Percentiles rank a stretch among this genome's conserved stretches.
phyloP scores from a whole-genome alignment of 2,797 vertebrate species.

The Anisognathus igniventris region DNA sequence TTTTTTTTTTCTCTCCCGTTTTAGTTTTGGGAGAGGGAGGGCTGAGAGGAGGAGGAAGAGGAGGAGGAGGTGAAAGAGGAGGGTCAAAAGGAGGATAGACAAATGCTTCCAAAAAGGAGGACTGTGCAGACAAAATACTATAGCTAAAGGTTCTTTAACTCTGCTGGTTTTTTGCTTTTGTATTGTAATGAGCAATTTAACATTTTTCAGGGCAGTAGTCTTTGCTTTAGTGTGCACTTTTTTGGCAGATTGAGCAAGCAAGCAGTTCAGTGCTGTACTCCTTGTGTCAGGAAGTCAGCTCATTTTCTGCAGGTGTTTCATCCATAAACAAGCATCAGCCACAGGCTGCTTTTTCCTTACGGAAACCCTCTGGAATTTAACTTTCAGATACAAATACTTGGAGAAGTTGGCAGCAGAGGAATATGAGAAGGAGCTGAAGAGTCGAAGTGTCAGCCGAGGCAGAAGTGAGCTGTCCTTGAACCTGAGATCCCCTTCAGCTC shows the following conservation, averaged over 20 bases:
- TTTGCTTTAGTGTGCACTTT: conserved; percentile 11
- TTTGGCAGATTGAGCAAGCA: conserved; percentile 43
- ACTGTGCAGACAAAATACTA: conserved; percentile 26
- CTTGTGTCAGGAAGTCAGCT: conserved; percentile 66
- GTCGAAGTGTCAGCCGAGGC: conserved; percentile 76
- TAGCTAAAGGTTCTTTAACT: conserved; percentile 36
- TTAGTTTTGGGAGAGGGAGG: conserved; percentile 14
- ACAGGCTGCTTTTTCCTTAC: conserved; percentile 74
- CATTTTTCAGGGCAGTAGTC: conserved; percentile 45
- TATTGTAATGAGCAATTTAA: conserved; percentile 59
- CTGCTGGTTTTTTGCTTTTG: conserved; percentile 28
- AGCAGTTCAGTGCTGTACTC: conserved; percentile 29
- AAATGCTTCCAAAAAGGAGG: conserved; percentile 51
- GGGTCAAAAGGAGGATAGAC: conserved; percentile 6
- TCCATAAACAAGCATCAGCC: conserved; percentile 72
- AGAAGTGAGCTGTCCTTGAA: conserved; percentile 91
- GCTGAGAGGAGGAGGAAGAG: neutral
- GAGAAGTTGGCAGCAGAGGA: conserved; percentile 88
- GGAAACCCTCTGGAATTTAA: conserved; percentile 80
- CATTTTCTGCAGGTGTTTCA: conserved; percentile 74
- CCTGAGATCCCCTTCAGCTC: conserved; percentile 76
- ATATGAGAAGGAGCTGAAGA: conserved; percentile 84
- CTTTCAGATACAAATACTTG: conserved; percentile 90
- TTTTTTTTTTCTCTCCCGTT: neutral
- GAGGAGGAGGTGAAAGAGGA: neutral